These are phyloP conservation scores for Peromyscus maniculatus DNA, from an alignment of 2,113 vertebrate species.

Conservation along the genomic window DNA sequence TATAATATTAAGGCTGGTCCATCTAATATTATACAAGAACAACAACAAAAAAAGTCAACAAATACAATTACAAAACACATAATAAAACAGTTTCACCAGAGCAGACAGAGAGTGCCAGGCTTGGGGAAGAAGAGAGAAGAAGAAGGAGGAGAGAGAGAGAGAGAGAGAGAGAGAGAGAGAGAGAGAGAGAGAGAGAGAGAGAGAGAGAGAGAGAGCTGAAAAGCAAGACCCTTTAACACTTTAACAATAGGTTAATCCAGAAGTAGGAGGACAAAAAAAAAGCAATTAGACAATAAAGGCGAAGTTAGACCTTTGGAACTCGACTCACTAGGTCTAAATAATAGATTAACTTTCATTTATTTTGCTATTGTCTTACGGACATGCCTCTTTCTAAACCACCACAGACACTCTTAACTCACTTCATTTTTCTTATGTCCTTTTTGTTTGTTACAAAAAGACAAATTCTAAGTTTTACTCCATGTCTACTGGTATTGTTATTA, in stretches of 20 bases:
- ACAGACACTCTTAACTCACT: not conserved
- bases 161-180: too few relatives aligned
- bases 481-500: not conserved
- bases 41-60: not conserved
- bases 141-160: too few relatives aligned
- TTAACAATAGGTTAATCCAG: not conserved
- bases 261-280: not conserved
- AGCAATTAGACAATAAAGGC: not conserved
- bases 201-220: not conserved
- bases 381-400: conserved; percentile 10
- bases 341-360: not conserved
- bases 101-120: not conserved
- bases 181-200: too few relatives aligned
- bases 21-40: too few relatives aligned
- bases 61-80: not conserved
- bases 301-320: not conserved
- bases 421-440: not conserved
- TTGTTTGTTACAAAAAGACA: not conserved
- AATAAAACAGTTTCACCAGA: not conserved
- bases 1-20: too few relatives aligned
- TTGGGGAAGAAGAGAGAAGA: not conserved
- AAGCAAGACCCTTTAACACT: not conserved
- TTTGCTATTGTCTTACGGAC: not conserved
- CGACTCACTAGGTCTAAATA: not conserved
- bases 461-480: not conserved